Base-by-base conservation (phyloP, 1,140 invertebrate species). In the Drosophila orosa region DNA sequence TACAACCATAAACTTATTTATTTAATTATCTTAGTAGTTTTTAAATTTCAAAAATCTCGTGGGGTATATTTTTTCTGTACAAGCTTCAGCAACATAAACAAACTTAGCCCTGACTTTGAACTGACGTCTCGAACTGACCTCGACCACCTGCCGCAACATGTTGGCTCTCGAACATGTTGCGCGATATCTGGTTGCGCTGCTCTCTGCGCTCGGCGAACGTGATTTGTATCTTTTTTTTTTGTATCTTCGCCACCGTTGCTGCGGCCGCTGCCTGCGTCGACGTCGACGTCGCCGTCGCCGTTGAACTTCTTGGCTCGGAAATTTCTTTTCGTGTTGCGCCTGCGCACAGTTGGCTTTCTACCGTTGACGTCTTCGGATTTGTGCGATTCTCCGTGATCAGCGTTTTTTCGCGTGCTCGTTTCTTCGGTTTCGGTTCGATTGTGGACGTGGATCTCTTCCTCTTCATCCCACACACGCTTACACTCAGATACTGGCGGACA, bases 271-370 rank as follows among this genome's bases (percentile, higher is more conserved):
- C 31, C 50, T 17, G 67, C 56, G 58, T 7, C 55, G 61, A 24
- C 50, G 42, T 52, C 57, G 56, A 25, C 52, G 62, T 60, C 57
- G 60, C 33, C 57, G 62, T 63, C 56, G 48, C 50, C 74, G 74
- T 31, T 54, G 60, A 40, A 65, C 75, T 82, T 79, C 78, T 87
- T 81, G 82, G 82, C 59, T 87, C 82, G 82, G 62, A 86, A 86
- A 86, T 86, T 86, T 86, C 83, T 86, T 86, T 86, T 86, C 79
- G 73, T 85, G 65, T 78, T 80, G 90, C 90, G 90, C 90, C 90
- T 89, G 90, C 90, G 90, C 90, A 91, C 90, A 91, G 90, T 91
- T 90, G 86, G 90, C 86, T 91, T 91, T 91, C 90, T 91, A 91
- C 86, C 90, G 78, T 91, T 78, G 83, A 82, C 83, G 90, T 91